Evolutionary conservation across 2,888 invertebrate genomes (phyloP).

Genomic region (Mythimna ferrago): DNA sequence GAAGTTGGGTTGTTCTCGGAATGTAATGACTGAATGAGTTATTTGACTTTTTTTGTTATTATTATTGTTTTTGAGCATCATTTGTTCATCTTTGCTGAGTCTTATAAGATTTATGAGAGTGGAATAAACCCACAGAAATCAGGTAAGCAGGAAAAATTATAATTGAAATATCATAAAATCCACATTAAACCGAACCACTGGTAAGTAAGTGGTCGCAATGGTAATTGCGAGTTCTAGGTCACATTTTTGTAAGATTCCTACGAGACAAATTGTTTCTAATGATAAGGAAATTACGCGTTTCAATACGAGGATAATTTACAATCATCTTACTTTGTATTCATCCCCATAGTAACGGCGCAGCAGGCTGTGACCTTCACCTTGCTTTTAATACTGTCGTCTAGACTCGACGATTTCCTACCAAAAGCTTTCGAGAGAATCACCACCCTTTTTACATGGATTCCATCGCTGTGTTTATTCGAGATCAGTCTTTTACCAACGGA

Average conservation of each 20-base stretch:
- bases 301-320: constrained; percentile 75
- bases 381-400: constrained; percentile 76
- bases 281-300: constrained; percentile 61
- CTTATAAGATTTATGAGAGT: background rate
- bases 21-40: constrained; percentile 18
- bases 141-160: constrained; percentile 14
- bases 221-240: constrained; percentile 49
- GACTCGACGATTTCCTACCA: constrained; percentile 60
- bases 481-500: background rate
- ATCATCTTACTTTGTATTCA: constrained; percentile 68
- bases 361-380: constrained; percentile 80
- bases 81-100: constrained; percentile 20
- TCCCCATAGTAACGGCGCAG: constrained; percentile 76
- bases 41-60: background rate
- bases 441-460: constrained; percentile 38
- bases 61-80: background rate
- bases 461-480: constrained; percentile 54
- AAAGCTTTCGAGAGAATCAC: constrained; percentile 63
- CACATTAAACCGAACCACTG: constrained; percentile 15
- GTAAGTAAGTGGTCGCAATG: too few species aligned
- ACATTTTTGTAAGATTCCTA: constrained; percentile 55
- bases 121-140: background rate
- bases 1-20: constrained; percentile 7
- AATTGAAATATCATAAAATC: constrained; percentile 7
- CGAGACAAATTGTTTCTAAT: constrained; percentile 53